Evolutionary conservation across 2,113 vertebrate genomes (phyloP).

Genomic region (Sander vitreus): DNA sequence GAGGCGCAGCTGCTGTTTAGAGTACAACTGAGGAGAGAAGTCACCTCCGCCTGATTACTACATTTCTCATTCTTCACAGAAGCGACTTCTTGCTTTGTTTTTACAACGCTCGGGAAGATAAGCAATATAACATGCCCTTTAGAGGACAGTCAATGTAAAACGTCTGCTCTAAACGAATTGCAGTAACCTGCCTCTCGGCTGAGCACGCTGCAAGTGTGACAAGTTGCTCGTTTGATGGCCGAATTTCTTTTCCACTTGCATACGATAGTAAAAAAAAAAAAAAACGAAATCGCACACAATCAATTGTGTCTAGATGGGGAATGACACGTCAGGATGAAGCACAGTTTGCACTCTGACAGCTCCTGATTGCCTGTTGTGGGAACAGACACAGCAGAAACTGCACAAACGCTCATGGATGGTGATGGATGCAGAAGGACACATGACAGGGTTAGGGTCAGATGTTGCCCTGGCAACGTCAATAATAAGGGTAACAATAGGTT

Average conservation of each 20-base stretch:
- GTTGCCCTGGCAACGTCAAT: constrained; percentile 62
- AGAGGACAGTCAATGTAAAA: constrained; percentile 13
- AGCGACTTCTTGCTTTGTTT: constrained; percentile 24
- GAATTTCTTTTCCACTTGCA: not conserved
- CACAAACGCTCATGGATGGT: constrained; percentile 9
- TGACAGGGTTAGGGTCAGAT: constrained; percentile 42
- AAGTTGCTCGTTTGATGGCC: not conserved
- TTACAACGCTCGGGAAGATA: not conserved
- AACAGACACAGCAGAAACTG: constrained; percentile 29
- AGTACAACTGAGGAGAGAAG: constrained; percentile 37
- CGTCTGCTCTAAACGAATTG: not conserved
- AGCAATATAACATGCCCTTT: constrained; percentile 5
- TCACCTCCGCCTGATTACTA: constrained; percentile 16
- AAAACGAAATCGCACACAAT: constrained; percentile 42
- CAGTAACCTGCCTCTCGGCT: not conserved
- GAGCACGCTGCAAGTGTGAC: constrained; percentile 8
- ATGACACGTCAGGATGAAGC: constrained; percentile 47
- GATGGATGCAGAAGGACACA: constrained; percentile 41
- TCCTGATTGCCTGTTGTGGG: constrained; percentile 55
- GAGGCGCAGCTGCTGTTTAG: constrained; percentile 62
- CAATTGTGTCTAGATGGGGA: constrained; percentile 30
- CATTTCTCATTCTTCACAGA: constrained; percentile 13
- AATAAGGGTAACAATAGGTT: constrained; percentile 4
- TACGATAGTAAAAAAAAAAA: not conserved
- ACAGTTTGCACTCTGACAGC: constrained; percentile 53